Conservation (phyloP, 2,113 vertebrate genomes). For the Oxygymnocypris stewartii region DNA sequence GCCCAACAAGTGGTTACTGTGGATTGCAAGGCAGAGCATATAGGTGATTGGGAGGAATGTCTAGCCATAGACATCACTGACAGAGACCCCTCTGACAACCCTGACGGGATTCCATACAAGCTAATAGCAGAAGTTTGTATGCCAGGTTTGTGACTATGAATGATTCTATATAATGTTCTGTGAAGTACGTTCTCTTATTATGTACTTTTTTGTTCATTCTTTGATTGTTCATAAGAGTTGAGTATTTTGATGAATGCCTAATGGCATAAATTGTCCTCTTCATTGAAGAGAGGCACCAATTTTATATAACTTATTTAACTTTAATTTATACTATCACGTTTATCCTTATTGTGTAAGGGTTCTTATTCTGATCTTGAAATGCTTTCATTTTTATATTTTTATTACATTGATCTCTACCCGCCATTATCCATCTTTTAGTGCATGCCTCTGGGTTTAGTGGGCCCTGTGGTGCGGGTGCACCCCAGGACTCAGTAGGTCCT, state of each 20-base stretch:
- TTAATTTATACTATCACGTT: not conserved
- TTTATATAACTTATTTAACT: not conserved
- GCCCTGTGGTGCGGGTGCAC: not conserved
- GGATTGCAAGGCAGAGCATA: constrained; percentile 80
- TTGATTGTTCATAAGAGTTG: not conserved
- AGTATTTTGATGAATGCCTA: not conserved
- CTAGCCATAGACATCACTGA: constrained; percentile 81
- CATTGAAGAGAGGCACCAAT: not conserved
- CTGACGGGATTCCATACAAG: constrained; percentile 77
- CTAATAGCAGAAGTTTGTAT: constrained; percentile 82
- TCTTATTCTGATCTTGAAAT: not conserved
- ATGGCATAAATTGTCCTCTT: not conserved
- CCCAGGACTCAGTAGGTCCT: not conserved
- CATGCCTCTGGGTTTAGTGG: not conserved
- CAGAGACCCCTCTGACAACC: constrained; percentile 80
- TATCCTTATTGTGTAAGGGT: not conserved
- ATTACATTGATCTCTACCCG: not conserved
- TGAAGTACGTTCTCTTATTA: not conserved
- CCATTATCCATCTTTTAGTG: not conserved
- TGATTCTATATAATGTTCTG: not conserved
- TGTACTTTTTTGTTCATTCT: not conserved
- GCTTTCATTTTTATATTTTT: not conserved
- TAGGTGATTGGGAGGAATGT: constrained; percentile 76
- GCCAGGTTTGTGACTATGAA: constrained; percentile 75
- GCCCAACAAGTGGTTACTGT: constrained; percentile 78